phyloP scores from a whole-genome alignment of 2,888 invertebrate genomes.

The Aspidapion aeneum region DNA sequence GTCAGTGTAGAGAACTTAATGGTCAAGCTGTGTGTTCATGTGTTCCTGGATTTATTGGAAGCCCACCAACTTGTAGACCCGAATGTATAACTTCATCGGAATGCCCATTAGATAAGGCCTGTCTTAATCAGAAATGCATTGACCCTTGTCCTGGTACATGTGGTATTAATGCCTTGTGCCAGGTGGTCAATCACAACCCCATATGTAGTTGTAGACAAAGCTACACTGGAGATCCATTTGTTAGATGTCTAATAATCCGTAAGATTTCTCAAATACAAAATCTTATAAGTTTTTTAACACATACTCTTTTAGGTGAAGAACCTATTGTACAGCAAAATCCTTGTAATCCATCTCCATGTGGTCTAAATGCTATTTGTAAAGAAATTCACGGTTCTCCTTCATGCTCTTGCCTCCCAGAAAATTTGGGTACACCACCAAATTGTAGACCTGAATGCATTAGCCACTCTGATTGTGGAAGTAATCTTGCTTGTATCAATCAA shows the following conservation, averaged over 20 bases:
- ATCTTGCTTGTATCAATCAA: slow-evolving; percentile 68
- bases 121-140: slow-evolving; percentile 55
- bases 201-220: slow-evolving; percentile 59
- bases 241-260: slow-evolving; percentile 58
- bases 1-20: slow-evolving; percentile 52
- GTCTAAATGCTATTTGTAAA: slow-evolving; percentile 59
- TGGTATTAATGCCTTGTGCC: slow-evolving; percentile 59
- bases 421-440: slow-evolving; percentile 64
- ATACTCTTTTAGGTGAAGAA: slow-evolving; percentile 28
- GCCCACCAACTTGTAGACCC: slow-evolving; percentile 54
- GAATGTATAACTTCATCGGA: slow-evolving; percentile 56
- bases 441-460: slow-evolving; percentile 72
- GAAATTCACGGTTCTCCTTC: slow-evolving; percentile 52
- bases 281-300: not conserved
- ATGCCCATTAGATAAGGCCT: slow-evolving; percentile 52
- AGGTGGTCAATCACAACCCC: slow-evolving; percentile 63
- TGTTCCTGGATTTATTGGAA: slow-evolving; percentile 49
- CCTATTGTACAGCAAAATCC: slow-evolving; percentile 47
- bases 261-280: slow-evolving; percentile 20
- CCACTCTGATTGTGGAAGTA: slow-evolving; percentile 66
- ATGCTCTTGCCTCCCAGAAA: slow-evolving; percentile 60
- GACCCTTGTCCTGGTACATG: slow-evolving; percentile 66
- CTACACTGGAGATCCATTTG: slow-evolving; percentile 62
- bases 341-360: slow-evolving; percentile 74
- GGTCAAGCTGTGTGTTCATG: slow-evolving; percentile 55